These are phyloP conservation scores for Atta colombica DNA, from an alignment of 1,140 invertebrate species.

Conservation along the genomic window DNA sequence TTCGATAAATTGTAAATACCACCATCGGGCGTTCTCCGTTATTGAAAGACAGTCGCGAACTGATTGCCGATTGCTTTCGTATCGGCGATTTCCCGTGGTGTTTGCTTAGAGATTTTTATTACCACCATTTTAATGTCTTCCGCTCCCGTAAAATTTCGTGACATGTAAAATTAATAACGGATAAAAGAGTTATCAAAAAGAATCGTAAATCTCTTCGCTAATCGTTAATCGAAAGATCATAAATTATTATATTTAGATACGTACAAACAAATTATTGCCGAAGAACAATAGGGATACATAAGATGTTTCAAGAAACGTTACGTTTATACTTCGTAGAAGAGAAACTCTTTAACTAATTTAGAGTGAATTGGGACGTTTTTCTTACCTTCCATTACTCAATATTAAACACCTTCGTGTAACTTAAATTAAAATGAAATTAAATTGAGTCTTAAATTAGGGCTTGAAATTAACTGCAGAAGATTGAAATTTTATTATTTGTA, in stretches of 20 bases:
- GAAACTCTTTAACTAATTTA: slow-evolving; percentile 12
- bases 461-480: slow-evolving; percentile 14
- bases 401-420: slow-evolving; percentile 18
- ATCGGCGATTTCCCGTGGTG: slow-evolving; percentile 47
- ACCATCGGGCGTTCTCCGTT: slow-evolving; percentile 60
- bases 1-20: slow-evolving; percentile 74
- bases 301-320: neutral
- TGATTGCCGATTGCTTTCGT: slow-evolving; percentile 72
- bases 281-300: neutral
- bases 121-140: neutral
- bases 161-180: neutral
- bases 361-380: slow-evolving; percentile 15
- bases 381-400: slow-evolving; percentile 13
- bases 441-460: slow-evolving; percentile 26
- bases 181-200: slow-evolving; percentile 1
- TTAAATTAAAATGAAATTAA: slow-evolving; percentile 43
- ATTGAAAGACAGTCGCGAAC: slow-evolving; percentile 70
- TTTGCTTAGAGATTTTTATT: slow-evolving; percentile 56
- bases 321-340: neutral
- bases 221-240: neutral
- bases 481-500: slow-evolving; percentile 40
- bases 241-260: neutral
- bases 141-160: neutral
- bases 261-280: neutral
- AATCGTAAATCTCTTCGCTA: neutral